Evolutionary conservation across 2,888 invertebrate species (phyloP).

Genomic region (Eulithis testata): DNA sequence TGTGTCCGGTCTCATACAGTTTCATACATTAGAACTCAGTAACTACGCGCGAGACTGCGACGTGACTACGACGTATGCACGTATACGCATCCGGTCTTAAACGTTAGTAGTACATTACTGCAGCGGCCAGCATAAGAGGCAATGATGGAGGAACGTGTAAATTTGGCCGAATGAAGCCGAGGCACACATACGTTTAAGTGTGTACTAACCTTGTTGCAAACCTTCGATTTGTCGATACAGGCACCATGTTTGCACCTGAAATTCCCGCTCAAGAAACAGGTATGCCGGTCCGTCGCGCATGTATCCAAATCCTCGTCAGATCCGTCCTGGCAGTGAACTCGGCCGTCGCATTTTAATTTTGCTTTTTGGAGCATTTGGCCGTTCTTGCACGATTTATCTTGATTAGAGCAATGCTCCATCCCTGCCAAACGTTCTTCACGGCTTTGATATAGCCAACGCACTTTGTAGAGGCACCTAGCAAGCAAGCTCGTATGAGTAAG

Average conservation of each 20-base stretch:
- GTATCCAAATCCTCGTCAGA: constrained; percentile 22
- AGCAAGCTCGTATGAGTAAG: background rate
- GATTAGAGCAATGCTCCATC: background rate
- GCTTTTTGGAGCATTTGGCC: constrained; percentile 1
- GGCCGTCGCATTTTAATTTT: constrained; percentile 12
- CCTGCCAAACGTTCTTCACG: background rate
- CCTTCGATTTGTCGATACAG: constrained; percentile 4
- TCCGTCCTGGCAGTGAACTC: constrained; percentile 13
- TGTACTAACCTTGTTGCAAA: constrained; percentile 22
- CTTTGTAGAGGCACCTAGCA: constrained; percentile 5
- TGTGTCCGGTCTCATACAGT: too few species aligned
- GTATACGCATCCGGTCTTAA: too few species aligned
- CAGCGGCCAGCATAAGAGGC: too few species aligned
- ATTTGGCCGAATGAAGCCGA: too few species aligned
- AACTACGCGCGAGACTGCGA: too few species aligned
- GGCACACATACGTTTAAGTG: too few species aligned
- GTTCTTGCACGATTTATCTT: constrained; percentile 14
- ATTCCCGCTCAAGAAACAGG: background rate
- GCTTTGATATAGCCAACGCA: background rate
- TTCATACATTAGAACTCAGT: too few species aligned
- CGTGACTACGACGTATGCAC: too few species aligned
- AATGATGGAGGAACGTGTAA: too few species aligned
- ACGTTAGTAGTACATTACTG: too few species aligned
- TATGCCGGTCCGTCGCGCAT: constrained; percentile 6
- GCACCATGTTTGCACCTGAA: constrained; percentile 18